Evolutionary conservation across 2,888 invertebrate species (phyloP).

Genomic region (Clistopyga incitator): DNA sequence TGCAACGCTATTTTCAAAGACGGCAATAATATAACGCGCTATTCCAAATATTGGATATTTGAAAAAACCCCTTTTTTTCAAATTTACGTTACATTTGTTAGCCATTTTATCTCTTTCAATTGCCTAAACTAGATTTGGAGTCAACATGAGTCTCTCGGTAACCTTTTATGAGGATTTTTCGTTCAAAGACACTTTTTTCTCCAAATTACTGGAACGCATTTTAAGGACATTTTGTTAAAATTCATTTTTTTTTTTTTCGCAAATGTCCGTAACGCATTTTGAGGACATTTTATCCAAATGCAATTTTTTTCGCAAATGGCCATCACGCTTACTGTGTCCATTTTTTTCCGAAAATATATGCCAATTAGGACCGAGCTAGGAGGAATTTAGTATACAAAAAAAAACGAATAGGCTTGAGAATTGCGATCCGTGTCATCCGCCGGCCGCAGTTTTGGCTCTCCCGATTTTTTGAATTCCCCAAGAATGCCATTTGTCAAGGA

Average conservation of each 20-base stretch:
- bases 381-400: neutral
- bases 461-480: slow-evolving; percentile 8
- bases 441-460: neutral
- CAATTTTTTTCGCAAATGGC: too few relatives aligned
- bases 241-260: too few relatives aligned
- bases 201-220: too few relatives aligned
- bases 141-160: too few relatives aligned
- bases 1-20: neutral
- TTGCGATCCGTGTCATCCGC: slow-evolving; percentile 7
- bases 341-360: neutral
- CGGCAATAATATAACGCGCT: neutral
- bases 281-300: too few relatives aligned
- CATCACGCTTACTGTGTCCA: too few relatives aligned
- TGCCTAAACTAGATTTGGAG: too few relatives aligned
- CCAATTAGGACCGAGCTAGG: slow-evolving; percentile 3
- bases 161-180: too few relatives aligned
- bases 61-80: neutral
- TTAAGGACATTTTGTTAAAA: too few relatives aligned
- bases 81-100: neutral
- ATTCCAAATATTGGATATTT: neutral
- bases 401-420: neutral
- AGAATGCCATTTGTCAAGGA: slow-evolving; percentile 43
- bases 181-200: too few relatives aligned
- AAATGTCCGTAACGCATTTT: too few relatives aligned
- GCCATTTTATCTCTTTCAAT: neutral